Conservation (phyloP, 2,888 invertebrate species). For the Caradrina kadenii region DNA sequence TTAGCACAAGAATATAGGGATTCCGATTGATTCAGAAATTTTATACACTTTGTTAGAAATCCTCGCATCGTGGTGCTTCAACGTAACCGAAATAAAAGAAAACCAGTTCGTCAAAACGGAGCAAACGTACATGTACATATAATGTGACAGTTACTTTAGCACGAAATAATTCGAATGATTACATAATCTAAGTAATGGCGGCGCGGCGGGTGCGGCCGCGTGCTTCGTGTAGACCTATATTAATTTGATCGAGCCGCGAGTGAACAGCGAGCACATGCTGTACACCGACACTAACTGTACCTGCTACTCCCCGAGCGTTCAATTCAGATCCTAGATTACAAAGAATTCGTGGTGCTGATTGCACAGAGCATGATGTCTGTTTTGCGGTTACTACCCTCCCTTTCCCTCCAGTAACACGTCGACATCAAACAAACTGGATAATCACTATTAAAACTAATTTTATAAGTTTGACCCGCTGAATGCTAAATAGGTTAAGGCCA, state of each 20-base stretch:
- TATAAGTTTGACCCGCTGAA: slow-evolving; percentile 1
- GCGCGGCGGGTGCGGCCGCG: slow-evolving; percentile 49
- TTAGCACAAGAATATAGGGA: neutral
- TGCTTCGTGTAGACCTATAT: slow-evolving; percentile 29
- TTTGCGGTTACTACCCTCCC: neutral
- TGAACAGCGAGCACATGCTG: neutral
- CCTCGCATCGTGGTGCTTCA: neutral
- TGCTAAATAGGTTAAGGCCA: neutral
- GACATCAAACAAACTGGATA: neutral
- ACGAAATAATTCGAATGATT: slow-evolving; percentile 44
- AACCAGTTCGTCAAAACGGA: slow-evolving; percentile 42
- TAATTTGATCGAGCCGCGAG: slow-evolving; percentile 30
- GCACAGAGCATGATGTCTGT: neutral
- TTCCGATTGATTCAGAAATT: neutral
- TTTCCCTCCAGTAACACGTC: neutral
- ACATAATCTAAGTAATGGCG: slow-evolving; percentile 51
- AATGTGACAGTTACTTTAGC: slow-evolving; percentile 43
- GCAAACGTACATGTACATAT: slow-evolving; percentile 19
- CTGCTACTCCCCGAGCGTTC: neutral
- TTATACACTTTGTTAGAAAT: neutral
- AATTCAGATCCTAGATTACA: slow-evolving; percentile 7
- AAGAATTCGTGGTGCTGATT: neutral
- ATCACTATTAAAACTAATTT: slow-evolving; percentile 2
- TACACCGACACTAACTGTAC: too few species aligned
- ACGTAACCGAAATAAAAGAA: slow-evolving; percentile 42